Evolutionary conservation across 2,797 vertebrate genomes (phyloP), one percentile per base, ranked within the genome.

Genomic region (Poliocrania exsul): DNA sequence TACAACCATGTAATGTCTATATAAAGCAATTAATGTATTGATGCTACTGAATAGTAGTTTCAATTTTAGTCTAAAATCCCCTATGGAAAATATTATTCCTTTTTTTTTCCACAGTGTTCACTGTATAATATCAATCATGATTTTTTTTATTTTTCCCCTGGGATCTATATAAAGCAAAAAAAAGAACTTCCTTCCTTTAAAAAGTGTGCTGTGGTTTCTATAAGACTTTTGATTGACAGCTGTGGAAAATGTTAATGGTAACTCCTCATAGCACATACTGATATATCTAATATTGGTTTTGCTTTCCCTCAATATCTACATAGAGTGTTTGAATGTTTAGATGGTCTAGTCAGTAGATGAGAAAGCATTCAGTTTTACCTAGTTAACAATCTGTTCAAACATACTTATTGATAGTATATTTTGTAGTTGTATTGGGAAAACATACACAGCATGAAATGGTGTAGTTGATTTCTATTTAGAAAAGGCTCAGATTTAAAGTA

Each of bases 141-240:
- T 51, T 92, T 90, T 81, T 88, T 91, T 81, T 88, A 89, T 80
- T 62, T 15, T 31, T 33, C 35, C n/a, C 2, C 54, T 92, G 81
- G 94, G 20, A 66, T 92, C 86, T 96, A 90, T 91, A 95, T 94
- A 96, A 97, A 97, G 71, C n/a, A 95, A 31, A 95, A 95, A 95
- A 81, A 97, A 91, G 90, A 95, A 96, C 92, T 92, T 95, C 51
- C 60, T 95, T 88, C 70, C 92, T 95, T 95, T 74, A 95, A 96
- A 97, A 94, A 64, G 60, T 94, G 95, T 97, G 72, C 65, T 95
- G 83, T 97, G 82, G 85, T 96, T 97, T 97, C 87, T 97, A 3
- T 94, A 72, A 94, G 81, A 90, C 78, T 94, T 84, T 96, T 95
- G 2, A 8, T 81, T 82, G 57, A 65, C 61, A 87, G 35, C 26